A percentile compares a stretch with the other conserved stretches of the same genome.
Evolutionary conservation across 2,888 invertebrate genomes (phyloP).

Genomic region (Cryptus viduatorius): DNA sequence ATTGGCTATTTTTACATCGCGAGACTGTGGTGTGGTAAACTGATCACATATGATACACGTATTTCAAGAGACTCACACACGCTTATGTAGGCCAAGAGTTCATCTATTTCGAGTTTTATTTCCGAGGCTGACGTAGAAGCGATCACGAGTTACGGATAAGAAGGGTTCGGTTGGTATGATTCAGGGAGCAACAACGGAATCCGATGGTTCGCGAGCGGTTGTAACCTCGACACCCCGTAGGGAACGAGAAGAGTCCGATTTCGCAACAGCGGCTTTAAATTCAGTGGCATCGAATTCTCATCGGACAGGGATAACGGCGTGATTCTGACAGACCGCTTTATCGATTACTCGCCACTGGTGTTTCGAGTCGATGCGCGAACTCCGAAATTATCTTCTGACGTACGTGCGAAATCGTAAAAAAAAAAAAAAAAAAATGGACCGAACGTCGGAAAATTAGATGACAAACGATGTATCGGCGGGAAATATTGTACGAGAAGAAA

Average conservation of each 20-base stretch:
- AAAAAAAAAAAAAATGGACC: background rate
- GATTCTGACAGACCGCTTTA: constrained; percentile 1
- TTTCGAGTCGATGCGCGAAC: background rate
- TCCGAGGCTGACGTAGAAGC: constrained; percentile 80
- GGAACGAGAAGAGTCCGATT: background rate
- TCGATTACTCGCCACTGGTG: constrained; percentile 6
- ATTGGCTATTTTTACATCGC: background rate
- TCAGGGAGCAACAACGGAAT: constrained; percentile 2
- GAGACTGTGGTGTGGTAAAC: background rate
- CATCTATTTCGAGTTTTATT: constrained; percentile 82
- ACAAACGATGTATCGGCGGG: no score
- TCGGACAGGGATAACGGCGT: constrained; percentile 2
- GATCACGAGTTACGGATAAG: constrained; percentile 79
- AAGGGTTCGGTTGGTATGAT: constrained; percentile 27
- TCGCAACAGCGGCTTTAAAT: constrained; percentile 14
- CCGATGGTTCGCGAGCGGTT: background rate
- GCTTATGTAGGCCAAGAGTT: constrained; percentile 83
- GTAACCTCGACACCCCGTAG: constrained; percentile 17
- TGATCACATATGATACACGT: background rate
- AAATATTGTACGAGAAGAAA: no score
- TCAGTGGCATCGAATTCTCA: background rate
- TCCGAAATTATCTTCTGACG: background rate
- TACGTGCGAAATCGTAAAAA: background rate
- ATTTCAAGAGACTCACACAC: constrained; percentile 39
- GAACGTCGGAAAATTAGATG: background rate